Conservation (phyloP, 2,888 invertebrate species). For the Macrophya annulata region DNA sequence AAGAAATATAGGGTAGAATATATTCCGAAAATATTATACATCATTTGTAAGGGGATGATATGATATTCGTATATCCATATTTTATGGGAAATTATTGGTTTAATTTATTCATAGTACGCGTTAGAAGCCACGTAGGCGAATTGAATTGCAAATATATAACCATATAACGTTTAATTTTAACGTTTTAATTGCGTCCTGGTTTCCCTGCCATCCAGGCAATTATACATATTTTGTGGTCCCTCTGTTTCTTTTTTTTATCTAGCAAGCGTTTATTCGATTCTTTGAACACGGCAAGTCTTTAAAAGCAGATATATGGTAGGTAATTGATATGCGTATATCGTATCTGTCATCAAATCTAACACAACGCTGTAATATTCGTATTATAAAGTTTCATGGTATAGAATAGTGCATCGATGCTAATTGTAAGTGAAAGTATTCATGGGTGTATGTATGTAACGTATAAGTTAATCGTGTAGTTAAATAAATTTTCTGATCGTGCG, state of each 20-base stretch:
- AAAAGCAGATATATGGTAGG: background rate
- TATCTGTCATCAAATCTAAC: constrained; percentile 2
- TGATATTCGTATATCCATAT: constrained; percentile 17
- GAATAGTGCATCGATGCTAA: background rate
- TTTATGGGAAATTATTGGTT: constrained; percentile 41
- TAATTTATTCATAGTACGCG: constrained; percentile 45
- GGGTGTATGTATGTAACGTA: background rate
- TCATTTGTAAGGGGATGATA: background rate
- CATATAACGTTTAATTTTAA: constrained; percentile 40
- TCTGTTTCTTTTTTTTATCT: background rate
- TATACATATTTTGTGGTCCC: constrained; percentile 12
- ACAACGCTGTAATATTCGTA: background rate
- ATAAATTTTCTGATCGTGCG: constrained; percentile 16
- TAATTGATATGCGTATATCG: background rate
- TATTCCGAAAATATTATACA: background rate
- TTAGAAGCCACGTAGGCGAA: constrained; percentile 15
- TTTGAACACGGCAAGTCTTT: background rate
- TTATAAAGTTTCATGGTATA: background rate
- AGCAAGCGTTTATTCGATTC: background rate
- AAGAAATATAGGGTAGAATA: too few species aligned
- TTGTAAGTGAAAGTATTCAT: constrained; percentile 29
- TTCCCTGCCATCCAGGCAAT: constrained; percentile 15
- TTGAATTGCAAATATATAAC: constrained; percentile 53
- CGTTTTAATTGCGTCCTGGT: constrained; percentile 32
- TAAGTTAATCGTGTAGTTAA: background rate